Evolutionary conservation across 2,113 vertebrate species (phyloP), one percentile per base, ranked within the genome.

Genomic region (Chrysemys picta): DNA sequence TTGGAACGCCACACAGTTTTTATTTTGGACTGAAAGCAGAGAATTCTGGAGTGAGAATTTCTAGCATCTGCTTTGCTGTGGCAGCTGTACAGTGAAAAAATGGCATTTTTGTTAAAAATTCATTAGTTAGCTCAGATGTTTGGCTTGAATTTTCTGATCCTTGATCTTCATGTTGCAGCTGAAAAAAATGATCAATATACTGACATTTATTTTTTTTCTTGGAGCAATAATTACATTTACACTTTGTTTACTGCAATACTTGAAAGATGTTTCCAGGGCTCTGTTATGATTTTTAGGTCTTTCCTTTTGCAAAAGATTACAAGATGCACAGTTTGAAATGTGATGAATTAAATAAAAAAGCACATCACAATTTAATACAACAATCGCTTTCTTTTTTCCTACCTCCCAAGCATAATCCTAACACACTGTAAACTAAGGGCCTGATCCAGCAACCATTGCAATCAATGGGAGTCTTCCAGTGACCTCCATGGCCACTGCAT

Each of bases 21-120:
- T 97, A 96, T 95, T 83, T 56, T 97, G 96, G 97, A 97, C 93
- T 92, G 91, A 95, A 96, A 98, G 91, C 97, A 97, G 95, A 96
- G 84, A 80, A 86, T 88, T 96, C 91, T 97, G 96, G 95, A 97
- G 95, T 91, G 91, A 89, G 35, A 69, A 29, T 91, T 94, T 92
- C 92, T 97, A 90, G 76, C 88, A 91, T 95, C 94, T 95, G 97
- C 87, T 97, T 95, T 79, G 45, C 86, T 93, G 87, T 59, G 94
- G 97, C 97, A 91, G 90, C 87, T 86, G 27, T 85, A 83, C 85
- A 91, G 85, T 89, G 89, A 81, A 97, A 89, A 97, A 96, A 97
- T 92, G 52, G 65, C 47, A 59, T 93, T 93, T 88, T 87, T 91
- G 90, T 96, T 89, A 79, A 95, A 97, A 96, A 81, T 89, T 92